phyloP scores from a whole-genome alignment of 2,888 invertebrate species.

The Caenorhabditis imperialis region DNA sequence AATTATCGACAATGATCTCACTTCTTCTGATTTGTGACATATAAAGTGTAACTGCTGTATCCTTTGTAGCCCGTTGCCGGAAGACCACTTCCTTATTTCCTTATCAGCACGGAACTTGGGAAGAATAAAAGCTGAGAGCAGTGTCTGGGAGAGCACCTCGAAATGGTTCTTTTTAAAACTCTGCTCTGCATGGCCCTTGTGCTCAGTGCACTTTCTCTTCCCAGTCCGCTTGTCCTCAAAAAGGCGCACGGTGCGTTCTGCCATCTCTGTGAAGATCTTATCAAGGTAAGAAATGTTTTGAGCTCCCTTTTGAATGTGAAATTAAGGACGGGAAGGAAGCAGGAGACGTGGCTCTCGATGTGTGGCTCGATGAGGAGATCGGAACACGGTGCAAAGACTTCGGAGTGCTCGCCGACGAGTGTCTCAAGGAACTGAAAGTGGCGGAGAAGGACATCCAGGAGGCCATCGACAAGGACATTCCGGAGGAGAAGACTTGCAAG shows the following conservation, averaged over 20 bases:
- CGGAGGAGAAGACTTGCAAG: slow-evolving; percentile 35
- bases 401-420: slow-evolving; percentile 3
- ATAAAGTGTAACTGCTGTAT: no score
- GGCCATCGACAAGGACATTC: slow-evolving; percentile 36
- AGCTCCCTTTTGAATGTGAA: background rate
- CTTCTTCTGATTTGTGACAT: background rate
- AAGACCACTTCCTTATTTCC: no score
- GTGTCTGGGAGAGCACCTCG: no score
- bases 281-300: slow-evolving; percentile 13
- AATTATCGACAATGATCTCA: background rate
- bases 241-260: slow-evolving; percentile 45
- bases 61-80: no score
- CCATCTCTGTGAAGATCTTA: slow-evolving; percentile 42
- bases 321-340: slow-evolving; percentile 40
- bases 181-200: background rate
- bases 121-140: no score
- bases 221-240: slow-evolving; percentile 21
- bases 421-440: slow-evolving; percentile 36
- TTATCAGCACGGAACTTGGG: slow-evolving; percentile 22
- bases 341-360: slow-evolving; percentile 36
- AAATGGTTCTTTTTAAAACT: slow-evolving; percentile 5
- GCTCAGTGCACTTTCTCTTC: background rate
- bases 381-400: slow-evolving; percentile 35
- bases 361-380: slow-evolving; percentile 34
- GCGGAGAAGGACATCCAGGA: slow-evolving; percentile 39